phyloP scores from a whole-genome alignment of 1,140 invertebrate species.

The Argopecten irradians region DNA sequence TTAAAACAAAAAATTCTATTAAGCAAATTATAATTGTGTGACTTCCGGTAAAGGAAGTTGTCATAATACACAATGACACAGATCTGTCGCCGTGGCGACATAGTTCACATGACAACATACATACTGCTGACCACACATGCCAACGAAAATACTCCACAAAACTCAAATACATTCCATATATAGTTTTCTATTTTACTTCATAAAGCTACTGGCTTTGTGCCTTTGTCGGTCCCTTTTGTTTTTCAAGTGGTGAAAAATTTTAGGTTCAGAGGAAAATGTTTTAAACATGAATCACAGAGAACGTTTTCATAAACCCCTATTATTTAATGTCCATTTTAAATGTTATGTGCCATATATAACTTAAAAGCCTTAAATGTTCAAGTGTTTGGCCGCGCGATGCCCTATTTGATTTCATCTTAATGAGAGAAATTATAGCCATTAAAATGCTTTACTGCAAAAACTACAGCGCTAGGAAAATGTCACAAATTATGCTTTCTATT shows the following conservation, averaged over 20 bases:
- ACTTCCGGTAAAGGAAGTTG: conserved; percentile 20
- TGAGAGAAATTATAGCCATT: conserved; percentile 41
- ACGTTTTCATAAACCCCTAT: conserved; percentile 32
- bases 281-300: conserved; percentile 39
- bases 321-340: conserved; percentile 46
- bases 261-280: conserved; percentile 11
- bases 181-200: neutral
- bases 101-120: neutral
- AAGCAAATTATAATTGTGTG: conserved; percentile 2
- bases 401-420: conserved; percentile 50
- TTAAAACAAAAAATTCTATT: conserved; percentile 24
- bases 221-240: neutral
- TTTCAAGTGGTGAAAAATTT: neutral
- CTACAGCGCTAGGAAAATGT: conserved; percentile 33
- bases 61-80: conserved; percentile 17
- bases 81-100: neutral
- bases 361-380: conserved; percentile 30
- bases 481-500: conserved; percentile 34
- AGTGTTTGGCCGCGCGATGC: conserved; percentile 37
- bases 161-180: neutral
- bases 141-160: neutral
- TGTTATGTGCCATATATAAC: conserved; percentile 44
- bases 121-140: neutral
- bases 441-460: conserved; percentile 51
- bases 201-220: neutral